These are phyloP conservation scores for Dusona sp. DNA, from an alignment of 2,888 invertebrate species.

Conservation along the genomic window DNA sequence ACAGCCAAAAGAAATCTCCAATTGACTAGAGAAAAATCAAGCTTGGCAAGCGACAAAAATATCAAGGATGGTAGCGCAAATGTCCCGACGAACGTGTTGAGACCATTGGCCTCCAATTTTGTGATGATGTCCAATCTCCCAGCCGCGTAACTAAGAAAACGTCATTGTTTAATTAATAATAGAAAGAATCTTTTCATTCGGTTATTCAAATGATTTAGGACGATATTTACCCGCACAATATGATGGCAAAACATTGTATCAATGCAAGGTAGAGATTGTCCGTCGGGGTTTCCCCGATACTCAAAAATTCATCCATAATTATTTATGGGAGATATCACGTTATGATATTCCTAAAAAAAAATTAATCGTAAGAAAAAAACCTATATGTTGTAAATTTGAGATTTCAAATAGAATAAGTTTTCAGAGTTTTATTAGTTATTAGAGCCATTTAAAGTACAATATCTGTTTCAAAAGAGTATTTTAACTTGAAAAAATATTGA, in stretches of 20 bases:
- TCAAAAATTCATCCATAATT: constrained; percentile 48
- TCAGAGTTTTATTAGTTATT: no score
- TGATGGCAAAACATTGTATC: constrained; percentile 96
- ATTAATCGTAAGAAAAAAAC: not conserved
- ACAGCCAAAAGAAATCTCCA: constrained; percentile 96
- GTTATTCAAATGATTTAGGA: not conserved
- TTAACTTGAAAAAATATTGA: no score
- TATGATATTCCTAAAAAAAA: constrained; percentile 11
- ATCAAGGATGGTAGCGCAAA: constrained; percentile 97
- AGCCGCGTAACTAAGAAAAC: constrained; percentile 89
- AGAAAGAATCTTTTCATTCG: not conserved
- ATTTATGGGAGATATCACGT: not conserved
- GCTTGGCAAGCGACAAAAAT: constrained; percentile 94
- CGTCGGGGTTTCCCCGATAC: constrained; percentile 84
- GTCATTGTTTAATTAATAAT: not conserved
- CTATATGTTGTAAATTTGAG: not conserved
- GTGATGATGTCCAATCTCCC: constrained; percentile 93
- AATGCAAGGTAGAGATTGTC: constrained; percentile 96
- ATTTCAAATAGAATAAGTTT: not conserved
- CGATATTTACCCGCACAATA: constrained; percentile 92
- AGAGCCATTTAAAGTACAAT: no score
- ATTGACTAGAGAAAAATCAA: constrained; percentile 94
- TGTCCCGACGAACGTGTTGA: constrained; percentile 96
- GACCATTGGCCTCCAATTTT: constrained; percentile 93
- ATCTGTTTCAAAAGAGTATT: no score